These are phyloP conservation scores for Hemibagrus wyckioides DNA, from an alignment of 2,113 vertebrate genomes.

Conservation along the genomic window DNA sequence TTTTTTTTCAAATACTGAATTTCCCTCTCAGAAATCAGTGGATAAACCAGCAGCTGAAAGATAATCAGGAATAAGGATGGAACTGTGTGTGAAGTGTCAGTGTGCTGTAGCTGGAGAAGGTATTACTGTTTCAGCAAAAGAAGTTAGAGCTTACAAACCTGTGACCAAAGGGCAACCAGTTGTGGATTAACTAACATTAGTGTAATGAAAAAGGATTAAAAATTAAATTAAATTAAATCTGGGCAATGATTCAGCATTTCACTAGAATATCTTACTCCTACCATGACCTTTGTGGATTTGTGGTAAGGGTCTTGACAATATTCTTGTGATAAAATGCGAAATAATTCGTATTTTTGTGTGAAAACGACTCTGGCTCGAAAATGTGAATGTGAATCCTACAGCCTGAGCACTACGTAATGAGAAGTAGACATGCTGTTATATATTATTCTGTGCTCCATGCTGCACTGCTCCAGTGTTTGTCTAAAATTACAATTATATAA, in stretches of 20 bases:
- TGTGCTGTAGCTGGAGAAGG: background rate
- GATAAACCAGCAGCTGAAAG: conserved; percentile 43
- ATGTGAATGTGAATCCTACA: conserved; percentile 1
- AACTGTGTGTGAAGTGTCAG: conserved; percentile 1
- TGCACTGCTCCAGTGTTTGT: background rate
- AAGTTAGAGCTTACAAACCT: conserved; percentile 34
- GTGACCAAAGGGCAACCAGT: conserved; percentile 41
- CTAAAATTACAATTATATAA: background rate
- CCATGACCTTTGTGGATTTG: background rate
- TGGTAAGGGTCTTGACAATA: background rate
- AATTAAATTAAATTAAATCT: background rate
- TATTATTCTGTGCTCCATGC: background rate
- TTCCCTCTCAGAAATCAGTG: conserved; percentile 20
- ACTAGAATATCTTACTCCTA: background rate
- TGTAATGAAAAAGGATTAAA: conserved; percentile 8
- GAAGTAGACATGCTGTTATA: background rate
- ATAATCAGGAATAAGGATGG: background rate
- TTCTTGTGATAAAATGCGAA: background rate
- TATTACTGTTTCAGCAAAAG: conserved; percentile 22
- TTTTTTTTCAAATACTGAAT: conserved; percentile 29
- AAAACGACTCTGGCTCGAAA: background rate
- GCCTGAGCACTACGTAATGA: background rate
- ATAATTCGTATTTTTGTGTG: background rate
- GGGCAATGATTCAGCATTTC: background rate
- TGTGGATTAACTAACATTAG: background rate